phyloP scores from a whole-genome alignment of 1,140 invertebrate species.

The Cyclargus thomasi region DNA sequence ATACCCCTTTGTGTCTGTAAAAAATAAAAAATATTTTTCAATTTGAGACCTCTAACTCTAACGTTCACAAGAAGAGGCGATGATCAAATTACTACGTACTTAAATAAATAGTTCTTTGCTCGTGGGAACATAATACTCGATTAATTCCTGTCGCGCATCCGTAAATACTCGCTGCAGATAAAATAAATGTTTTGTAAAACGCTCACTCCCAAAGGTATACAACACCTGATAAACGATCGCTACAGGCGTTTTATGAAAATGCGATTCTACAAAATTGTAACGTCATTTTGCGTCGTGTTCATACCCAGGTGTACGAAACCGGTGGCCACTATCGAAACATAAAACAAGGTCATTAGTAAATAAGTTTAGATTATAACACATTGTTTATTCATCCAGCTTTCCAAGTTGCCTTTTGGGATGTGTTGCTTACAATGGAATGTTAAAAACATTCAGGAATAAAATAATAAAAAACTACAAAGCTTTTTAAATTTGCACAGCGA shows the following conservation, averaged over 20 bases:
- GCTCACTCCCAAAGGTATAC: slow-evolving; percentile 49
- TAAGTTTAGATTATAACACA: no score
- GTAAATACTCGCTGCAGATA: slow-evolving; percentile 52
- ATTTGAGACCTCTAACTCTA: no score
- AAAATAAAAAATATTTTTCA: no score
- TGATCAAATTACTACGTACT: neutral
- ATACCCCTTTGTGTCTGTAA: no score
- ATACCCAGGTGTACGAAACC: neutral
- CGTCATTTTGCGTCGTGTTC: slow-evolving; percentile 34
- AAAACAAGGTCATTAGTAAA: neutral
- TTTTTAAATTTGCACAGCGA: no score
- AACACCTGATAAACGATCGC: slow-evolving; percentile 64
- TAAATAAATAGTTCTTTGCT: neutral
- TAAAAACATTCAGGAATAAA: no score
- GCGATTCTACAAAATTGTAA: slow-evolving; percentile 48
- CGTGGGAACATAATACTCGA: slow-evolving; percentile 28
- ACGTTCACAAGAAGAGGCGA: no score
- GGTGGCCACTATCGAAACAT: neutral
- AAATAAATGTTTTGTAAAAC: slow-evolving; percentile 64
- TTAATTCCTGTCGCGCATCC: slow-evolving; percentile 50
- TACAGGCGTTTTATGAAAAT: slow-evolving; percentile 59
- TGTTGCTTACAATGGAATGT: no score
- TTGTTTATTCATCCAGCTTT: no score
- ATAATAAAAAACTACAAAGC: no score
- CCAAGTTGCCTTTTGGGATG: no score